Conservation (phyloP, 2,113 vertebrate genomes). For the Datnioides undecimradiatus region DNA sequence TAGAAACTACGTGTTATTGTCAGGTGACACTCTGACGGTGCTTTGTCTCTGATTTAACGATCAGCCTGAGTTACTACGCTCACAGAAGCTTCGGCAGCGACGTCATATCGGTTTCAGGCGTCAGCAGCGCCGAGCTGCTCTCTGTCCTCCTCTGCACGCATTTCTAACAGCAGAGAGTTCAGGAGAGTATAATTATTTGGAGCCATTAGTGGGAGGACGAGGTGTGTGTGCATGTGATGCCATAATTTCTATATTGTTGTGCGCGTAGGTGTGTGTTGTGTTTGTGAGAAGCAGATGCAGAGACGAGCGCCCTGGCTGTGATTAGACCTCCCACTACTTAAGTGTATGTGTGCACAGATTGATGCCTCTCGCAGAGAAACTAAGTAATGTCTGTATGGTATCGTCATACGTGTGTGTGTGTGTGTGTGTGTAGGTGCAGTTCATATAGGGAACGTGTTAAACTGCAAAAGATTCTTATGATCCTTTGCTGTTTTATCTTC, state of each 20-base stretch:
- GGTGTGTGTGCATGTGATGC: conserved; percentile 29
- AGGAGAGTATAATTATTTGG: conserved; percentile 59
- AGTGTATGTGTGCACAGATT: not conserved
- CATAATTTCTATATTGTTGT: conserved; percentile 17
- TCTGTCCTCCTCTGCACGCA: conserved; percentile 45
- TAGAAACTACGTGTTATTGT: too few relatives aligned
- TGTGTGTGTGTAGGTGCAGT: not conserved
- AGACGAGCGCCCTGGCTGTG: conserved; percentile 20
- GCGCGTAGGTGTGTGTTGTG: conserved; percentile 29
- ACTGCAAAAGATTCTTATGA: too few relatives aligned
- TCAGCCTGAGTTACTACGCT: conserved; percentile 1
- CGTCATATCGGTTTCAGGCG: conserved; percentile 24
- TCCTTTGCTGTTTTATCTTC: too few relatives aligned
- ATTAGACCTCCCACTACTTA: conserved; percentile 16
- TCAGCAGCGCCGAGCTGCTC: conserved; percentile 24
- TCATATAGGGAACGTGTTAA: too few relatives aligned
- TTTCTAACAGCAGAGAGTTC: conserved; percentile 44
- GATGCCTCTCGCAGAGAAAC: too few relatives aligned
- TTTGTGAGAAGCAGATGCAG: conserved; percentile 21
- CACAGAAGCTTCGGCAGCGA: conserved; percentile 1
- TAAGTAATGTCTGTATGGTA: too few relatives aligned
- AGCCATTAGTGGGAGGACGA: conserved; percentile 50
- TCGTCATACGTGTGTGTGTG: too few relatives aligned
- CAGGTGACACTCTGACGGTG: not conserved
- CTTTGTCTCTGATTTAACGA: not conserved